A percentile compares a stretch with the other conserved stretches of the same genome.
These are phyloP conservation scores for Lasius platythorax DNA, from an alignment of 2,888 invertebrate genomes.

Conservation along the genomic window DNA sequence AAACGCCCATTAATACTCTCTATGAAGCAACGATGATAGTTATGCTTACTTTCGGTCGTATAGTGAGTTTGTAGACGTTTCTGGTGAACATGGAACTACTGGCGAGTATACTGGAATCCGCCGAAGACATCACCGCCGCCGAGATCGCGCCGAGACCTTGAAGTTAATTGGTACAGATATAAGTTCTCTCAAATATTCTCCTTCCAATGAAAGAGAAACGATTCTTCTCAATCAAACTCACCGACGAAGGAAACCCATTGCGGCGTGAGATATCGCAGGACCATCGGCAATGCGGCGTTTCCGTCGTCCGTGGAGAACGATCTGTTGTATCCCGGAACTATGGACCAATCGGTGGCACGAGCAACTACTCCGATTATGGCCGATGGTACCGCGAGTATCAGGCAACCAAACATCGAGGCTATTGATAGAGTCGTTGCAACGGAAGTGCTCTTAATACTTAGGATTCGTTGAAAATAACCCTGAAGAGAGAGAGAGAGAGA, in stretches of 20 bases:
- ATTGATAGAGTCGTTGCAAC: constrained; percentile 89
- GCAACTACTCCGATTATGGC: constrained; percentile 90
- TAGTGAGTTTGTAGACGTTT: constrained; percentile 90
- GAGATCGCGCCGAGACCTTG: constrained; percentile 90
- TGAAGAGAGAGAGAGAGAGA: constrained; percentile 52
- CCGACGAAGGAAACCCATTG: constrained; percentile 89
- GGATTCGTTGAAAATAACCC: constrained; percentile 91
- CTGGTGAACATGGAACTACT: constrained; percentile 92
- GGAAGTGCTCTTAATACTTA: constrained; percentile 89
- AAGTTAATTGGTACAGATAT: not conserved
- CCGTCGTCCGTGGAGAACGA: constrained; percentile 85
- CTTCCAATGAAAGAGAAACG: not conserved
- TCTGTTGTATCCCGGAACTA: constrained; percentile 80
- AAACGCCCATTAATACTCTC: not conserved
- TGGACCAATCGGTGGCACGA: constrained; percentile 88
- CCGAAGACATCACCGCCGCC: constrained; percentile 92
- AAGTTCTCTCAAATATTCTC: not conserved
- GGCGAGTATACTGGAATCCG: constrained; percentile 91
- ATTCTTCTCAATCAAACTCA: constrained; percentile 61
- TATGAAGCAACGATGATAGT: not conserved
- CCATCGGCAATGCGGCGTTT: constrained; percentile 89
- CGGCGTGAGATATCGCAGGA: constrained; percentile 88
- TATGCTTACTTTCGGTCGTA: constrained; percentile 88
- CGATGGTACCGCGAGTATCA: constrained; percentile 89
- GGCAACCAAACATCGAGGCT: constrained; percentile 89